Conservation (phyloP, 2,797 vertebrate species). For the Ptychadena robeensis region DNA sequence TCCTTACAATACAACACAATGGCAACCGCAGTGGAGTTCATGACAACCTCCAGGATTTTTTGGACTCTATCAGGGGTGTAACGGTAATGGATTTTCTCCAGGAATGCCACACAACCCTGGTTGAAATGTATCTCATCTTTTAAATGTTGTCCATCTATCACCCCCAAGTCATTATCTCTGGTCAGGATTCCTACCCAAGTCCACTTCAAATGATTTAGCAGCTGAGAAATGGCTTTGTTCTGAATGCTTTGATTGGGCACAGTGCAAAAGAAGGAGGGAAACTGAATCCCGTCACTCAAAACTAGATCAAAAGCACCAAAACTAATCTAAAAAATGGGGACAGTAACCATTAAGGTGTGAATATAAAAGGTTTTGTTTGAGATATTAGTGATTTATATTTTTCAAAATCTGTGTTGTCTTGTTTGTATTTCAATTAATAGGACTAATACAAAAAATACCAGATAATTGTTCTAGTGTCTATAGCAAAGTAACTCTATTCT, state of each 20-base stretch:
- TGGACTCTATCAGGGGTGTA: slow-evolving; percentile 1
- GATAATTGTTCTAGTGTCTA: neutral
- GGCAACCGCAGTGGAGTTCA: slow-evolving; percentile 21
- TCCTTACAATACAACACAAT: slow-evolving; percentile 50
- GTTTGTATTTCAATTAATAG: too few relatives aligned
- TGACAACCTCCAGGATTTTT: slow-evolving; percentile 13
- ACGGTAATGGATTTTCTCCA: slow-evolving; percentile 51
- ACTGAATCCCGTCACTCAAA: slow-evolving; percentile 26
- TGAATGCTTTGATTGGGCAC: slow-evolving; percentile 40
- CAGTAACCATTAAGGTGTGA: neutral
- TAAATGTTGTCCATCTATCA: slow-evolving; percentile 24
- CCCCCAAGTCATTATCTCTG: slow-evolving; percentile 47
- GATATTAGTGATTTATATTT: neutral
- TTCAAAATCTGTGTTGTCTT: neutral
- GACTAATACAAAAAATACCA: too few relatives aligned
- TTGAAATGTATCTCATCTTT: slow-evolving; percentile 39
- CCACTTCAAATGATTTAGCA: slow-evolving; percentile 45
- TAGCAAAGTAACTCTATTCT: too few relatives aligned
- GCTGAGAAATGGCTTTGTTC: slow-evolving; percentile 29
- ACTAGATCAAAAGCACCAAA: slow-evolving; percentile 48
- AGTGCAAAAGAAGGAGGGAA: slow-evolving; percentile 49
- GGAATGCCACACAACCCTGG: slow-evolving; percentile 44
- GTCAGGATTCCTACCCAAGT: slow-evolving; percentile 54
- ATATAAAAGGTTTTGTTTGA: neutral
- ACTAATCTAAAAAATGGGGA: slow-evolving; percentile 34